Conservation (phyloP, 1,140 invertebrate species). For the Parasteatoda tepidariorum region DNA sequence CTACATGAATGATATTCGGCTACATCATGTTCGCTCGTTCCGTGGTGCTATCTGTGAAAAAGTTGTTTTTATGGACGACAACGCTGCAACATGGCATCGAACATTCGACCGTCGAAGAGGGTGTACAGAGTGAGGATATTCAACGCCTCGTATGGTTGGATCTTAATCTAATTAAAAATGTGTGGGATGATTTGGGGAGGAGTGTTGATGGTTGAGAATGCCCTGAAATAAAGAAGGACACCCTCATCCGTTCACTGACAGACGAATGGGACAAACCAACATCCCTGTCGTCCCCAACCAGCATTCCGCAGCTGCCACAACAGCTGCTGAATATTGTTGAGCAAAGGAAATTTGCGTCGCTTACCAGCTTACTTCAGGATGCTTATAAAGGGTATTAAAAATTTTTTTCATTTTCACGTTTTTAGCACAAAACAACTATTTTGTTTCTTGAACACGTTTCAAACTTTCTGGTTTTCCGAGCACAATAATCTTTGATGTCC, state of each 20-base stretch:
- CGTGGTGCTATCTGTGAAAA: background rate
- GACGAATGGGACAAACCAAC: background rate
- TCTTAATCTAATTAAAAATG: background rate
- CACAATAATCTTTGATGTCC: too few relatives aligned
- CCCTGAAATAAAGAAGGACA: constrained; percentile 1
- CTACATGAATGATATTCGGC: constrained; percentile 3
- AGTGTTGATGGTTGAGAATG: background rate
- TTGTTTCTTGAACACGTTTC: too few relatives aligned
- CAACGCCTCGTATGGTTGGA: background rate
- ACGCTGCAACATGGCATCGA: background rate
- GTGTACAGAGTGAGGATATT: background rate
- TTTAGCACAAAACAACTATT: too few relatives aligned
- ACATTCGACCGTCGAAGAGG: background rate
- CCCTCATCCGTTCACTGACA: background rate
- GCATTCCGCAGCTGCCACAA: too few relatives aligned
- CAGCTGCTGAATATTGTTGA: too few relatives aligned
- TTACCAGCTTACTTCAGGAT: too few relatives aligned
- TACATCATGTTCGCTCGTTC: background rate
- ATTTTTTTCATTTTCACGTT: too few relatives aligned
- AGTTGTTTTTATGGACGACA: constrained; percentile 2
- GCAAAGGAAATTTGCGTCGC: too few relatives aligned
- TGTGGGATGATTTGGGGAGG: background rate
- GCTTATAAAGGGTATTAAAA: too few relatives aligned
- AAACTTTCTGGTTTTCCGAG: too few relatives aligned
- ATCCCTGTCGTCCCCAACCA: too few relatives aligned